These are phyloP conservation scores for Timema cristinae DNA, from an alignment of 2,888 invertebrate genomes.

Conservation along the genomic window DNA sequence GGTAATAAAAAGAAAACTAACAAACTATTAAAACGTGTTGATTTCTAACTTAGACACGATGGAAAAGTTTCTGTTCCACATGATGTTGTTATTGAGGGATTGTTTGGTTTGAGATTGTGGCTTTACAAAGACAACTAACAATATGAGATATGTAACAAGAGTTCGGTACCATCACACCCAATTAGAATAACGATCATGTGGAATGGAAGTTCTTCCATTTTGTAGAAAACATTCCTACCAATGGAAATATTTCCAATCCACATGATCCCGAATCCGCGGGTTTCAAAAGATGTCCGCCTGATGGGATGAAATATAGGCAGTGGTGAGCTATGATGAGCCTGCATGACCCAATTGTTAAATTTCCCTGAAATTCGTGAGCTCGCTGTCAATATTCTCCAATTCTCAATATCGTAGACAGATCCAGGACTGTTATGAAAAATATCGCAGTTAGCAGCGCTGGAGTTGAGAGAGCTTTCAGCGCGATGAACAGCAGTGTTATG, in stretches of 20 bases:
- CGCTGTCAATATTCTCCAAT: too few relatives aligned
- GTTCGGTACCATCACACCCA: background rate
- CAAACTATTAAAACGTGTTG: constrained; percentile 2
- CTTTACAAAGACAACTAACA: background rate
- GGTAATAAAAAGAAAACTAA: constrained; percentile 8
- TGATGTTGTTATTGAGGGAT: constrained; percentile 26
- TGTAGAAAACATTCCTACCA: constrained; percentile 32
- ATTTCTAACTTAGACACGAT: background rate
- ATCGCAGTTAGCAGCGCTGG: too few relatives aligned
- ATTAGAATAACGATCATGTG: constrained; percentile 36
- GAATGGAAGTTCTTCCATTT: constrained; percentile 48
- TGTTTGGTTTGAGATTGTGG: constrained; percentile 13
- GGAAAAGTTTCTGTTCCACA: constrained; percentile 49
- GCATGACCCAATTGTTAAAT: too few relatives aligned
- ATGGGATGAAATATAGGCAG: too few relatives aligned
- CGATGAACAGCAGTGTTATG: too few relatives aligned
- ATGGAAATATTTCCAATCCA: constrained; percentile 34
- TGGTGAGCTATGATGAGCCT: too few relatives aligned
- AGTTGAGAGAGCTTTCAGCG: too few relatives aligned
- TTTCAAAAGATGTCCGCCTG: too few relatives aligned
- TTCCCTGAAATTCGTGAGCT: too few relatives aligned
- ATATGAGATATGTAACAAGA: background rate
- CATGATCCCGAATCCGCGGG: too few relatives aligned
- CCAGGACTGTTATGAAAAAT: too few relatives aligned
- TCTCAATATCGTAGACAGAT: too few relatives aligned